Percentiles rank a stretch among this genome's conserved stretches.
phyloP scores from a whole-genome alignment of 2,888 invertebrate genomes.

The Protophormia terraenovae region DNA sequence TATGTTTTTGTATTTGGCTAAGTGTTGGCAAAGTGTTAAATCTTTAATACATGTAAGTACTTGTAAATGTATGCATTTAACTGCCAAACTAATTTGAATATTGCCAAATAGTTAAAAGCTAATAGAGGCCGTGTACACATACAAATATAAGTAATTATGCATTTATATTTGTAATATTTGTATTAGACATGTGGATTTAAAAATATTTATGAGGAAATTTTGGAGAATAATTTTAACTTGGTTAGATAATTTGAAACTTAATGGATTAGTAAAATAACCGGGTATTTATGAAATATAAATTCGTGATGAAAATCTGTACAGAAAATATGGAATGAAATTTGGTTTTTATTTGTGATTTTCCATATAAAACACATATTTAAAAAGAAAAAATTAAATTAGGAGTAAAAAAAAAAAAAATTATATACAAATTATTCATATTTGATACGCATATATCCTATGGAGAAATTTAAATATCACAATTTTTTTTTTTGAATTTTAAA shows the following conservation, averaged over 20 bases:
- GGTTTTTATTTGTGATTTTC: too few species aligned
- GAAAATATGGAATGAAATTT: too few species aligned
- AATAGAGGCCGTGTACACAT: not conserved
- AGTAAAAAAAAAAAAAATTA: too few species aligned
- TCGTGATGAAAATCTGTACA: too few species aligned
- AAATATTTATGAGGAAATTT: not conserved
- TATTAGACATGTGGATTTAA: not conserved
- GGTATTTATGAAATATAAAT: too few species aligned
- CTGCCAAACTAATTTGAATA: slow-evolving; percentile 31
- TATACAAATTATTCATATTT: too few species aligned
- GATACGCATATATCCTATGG: too few species aligned
- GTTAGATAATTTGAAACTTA: not conserved
- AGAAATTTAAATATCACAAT: too few species aligned
- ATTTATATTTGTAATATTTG: not conserved
- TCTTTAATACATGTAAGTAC: slow-evolving; percentile 27
- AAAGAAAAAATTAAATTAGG: too few species aligned
- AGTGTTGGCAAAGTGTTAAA: slow-evolving; percentile 28
- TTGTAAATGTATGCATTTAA: slow-evolving; percentile 35
- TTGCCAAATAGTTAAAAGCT: slow-evolving; percentile 26
- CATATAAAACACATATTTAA: too few species aligned
- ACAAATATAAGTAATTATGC: not conserved
- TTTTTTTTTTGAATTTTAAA: too few species aligned
- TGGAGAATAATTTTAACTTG: not conserved
- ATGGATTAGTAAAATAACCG: not conserved
- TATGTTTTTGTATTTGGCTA: not conserved